A percentile compares a stretch with the other conserved stretches of the same genome.
These are phyloP conservation scores for Aspidapion aeneum DNA, from an alignment of 2,888 invertebrate genomes.

Conservation along the genomic window DNA sequence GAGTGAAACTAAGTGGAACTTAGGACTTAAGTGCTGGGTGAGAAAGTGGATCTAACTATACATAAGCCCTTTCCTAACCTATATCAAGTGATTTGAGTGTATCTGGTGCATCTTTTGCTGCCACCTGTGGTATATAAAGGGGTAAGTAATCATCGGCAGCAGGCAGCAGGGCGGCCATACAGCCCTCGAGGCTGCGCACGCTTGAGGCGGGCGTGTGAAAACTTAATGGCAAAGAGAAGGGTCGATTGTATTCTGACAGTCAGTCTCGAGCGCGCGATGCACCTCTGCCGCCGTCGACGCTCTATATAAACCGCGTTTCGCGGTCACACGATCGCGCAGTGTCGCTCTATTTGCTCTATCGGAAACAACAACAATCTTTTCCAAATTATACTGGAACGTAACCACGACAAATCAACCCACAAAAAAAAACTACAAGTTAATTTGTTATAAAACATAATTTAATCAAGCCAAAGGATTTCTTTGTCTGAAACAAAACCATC, in stretches of 20 bases:
- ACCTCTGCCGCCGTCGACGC: constrained; percentile 38
- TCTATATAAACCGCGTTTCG: constrained; percentile 43
- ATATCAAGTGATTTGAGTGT: background rate
- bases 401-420: background rate
- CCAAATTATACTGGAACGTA: no score
- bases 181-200: constrained; percentile 38
- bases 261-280: constrained; percentile 45
- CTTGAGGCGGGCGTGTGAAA: constrained; percentile 40
- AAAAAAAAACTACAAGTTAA: no score
- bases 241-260: constrained; percentile 40
- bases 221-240: constrained; percentile 31
- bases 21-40: no score
- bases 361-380: no score
- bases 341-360: constrained; percentile 31
- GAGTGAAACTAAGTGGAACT: no score
- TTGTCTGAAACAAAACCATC: no score
- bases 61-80: background rate
- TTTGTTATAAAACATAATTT: no score
- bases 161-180: constrained; percentile 32
- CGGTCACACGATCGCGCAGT: constrained; percentile 41
- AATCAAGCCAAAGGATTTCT: no score
- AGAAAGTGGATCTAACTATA: no score
- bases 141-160: no score
- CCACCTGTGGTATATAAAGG: constrained; percentile 44
- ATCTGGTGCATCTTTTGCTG: constrained; percentile 19